These are phyloP conservation scores for Trichomalopsis sarcophagae DNA, from an alignment of 1,140 invertebrate species.

Conservation along the genomic window DNA sequence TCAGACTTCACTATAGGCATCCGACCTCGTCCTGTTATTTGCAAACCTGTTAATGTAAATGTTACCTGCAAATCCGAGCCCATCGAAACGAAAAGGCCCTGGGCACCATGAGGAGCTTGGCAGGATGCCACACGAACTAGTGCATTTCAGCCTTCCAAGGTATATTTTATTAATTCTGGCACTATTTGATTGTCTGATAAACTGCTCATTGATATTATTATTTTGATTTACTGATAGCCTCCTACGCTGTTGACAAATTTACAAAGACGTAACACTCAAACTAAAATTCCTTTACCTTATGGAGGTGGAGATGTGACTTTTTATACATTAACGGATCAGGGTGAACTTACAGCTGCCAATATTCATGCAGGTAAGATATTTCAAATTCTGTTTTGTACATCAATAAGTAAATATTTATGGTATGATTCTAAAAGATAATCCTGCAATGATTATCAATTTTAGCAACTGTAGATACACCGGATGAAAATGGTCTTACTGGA, in stretches of 20 bases:
- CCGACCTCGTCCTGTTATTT: slow-evolving; percentile 70
- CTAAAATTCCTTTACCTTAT: slow-evolving; percentile 73
- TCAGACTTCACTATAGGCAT: slow-evolving; percentile 68
- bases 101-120: slow-evolving; percentile 72
- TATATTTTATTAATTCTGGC: slow-evolving; percentile 49
- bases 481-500: slow-evolving; percentile 87
- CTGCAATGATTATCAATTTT: slow-evolving; percentile 43
- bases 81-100: slow-evolving; percentile 72
- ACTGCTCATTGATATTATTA: background rate
- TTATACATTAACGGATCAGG: slow-evolving; percentile 90
- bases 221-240: slow-evolving; percentile 66
- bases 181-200: background rate
- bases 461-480: slow-evolving; percentile 81
- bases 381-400: slow-evolving; percentile 18
- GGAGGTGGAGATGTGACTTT: slow-evolving; percentile 82
- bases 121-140: slow-evolving; percentile 76
- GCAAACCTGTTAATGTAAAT: slow-evolving; percentile 69
- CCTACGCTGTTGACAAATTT: slow-evolving; percentile 83
- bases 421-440: background rate
- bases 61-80: slow-evolving; percentile 70
- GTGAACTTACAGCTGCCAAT: slow-evolving; percentile 83
- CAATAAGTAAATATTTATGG: slow-evolving; percentile 4
- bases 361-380: slow-evolving; percentile 71
- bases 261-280: slow-evolving; percentile 82
- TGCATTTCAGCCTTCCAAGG: slow-evolving; percentile 78